A percentile compares a stretch with the other conserved stretches of the same genome.
Evolutionary conservation across 2,113 vertebrate genomes (phyloP).

Genomic region (Cyprinus carpio): DNA sequence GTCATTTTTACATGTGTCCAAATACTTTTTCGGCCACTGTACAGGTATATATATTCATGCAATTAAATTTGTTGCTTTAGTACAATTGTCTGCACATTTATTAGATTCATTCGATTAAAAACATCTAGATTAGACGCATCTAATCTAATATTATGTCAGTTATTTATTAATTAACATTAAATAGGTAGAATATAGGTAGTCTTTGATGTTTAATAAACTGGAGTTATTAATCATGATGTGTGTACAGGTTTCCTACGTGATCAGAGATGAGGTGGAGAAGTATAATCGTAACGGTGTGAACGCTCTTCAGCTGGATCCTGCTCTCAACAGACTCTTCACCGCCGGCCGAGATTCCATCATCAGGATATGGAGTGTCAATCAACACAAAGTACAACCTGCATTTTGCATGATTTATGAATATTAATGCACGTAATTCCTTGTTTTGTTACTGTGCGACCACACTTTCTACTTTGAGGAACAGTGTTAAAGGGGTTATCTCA

Average conservation of each 20-base stretch:
- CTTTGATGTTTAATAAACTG: background rate
- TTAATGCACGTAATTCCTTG: background rate
- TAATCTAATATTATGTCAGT: background rate
- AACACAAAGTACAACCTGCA: slow-evolving; percentile 87
- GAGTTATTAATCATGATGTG: background rate
- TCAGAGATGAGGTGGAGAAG: slow-evolving; percentile 98
- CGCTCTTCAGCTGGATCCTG: slow-evolving; percentile 93
- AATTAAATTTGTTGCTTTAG: background rate
- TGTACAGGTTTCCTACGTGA: slow-evolving; percentile 94
- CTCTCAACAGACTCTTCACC: slow-evolving; percentile 94
- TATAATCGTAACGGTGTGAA: slow-evolving; percentile 97
- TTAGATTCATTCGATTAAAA: background rate
- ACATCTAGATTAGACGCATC: background rate
- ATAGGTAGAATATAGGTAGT: background rate
- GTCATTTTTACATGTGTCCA: background rate
- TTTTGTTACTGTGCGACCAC: background rate
- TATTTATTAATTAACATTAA: background rate
- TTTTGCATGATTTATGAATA: background rate
- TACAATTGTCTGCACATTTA: background rate
- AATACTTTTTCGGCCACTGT: background rate
- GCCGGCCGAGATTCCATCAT: slow-evolving; percentile 97
- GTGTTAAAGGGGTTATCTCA: background rate
- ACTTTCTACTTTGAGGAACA: background rate
- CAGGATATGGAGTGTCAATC: slow-evolving; percentile 98
- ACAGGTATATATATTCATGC: background rate